Conservation (phyloP, 2,113 vertebrate species). For the Carassius gibelio region DNA sequence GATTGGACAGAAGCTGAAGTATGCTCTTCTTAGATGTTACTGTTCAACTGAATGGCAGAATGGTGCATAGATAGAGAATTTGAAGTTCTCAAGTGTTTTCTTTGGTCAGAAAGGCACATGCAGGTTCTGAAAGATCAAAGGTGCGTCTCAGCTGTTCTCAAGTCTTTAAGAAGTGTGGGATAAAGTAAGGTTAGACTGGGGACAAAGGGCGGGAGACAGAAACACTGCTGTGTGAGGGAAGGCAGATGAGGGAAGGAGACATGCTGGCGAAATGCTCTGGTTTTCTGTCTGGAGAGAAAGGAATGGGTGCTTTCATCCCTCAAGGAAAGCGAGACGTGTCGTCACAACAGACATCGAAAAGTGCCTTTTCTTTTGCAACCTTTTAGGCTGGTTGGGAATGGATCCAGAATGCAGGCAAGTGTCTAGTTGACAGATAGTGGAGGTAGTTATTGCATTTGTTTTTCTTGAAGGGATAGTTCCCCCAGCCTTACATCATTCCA, state of each 20-base stretch:
- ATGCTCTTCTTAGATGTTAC: slow-evolving; percentile 23
- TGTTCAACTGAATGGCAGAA: slow-evolving; percentile 24
- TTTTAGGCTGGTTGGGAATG: slow-evolving; percentile 33
- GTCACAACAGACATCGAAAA: slow-evolving; percentile 48
- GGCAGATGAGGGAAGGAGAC: slow-evolving; percentile 69
- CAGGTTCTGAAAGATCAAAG: slow-evolving; percentile 46
- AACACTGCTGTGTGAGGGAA: slow-evolving; percentile 73
- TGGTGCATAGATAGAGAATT: not conserved
- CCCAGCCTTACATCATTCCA: not conserved
- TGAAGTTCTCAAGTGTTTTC: not conserved
- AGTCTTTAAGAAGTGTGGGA: slow-evolving; percentile 42
- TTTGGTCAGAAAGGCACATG: slow-evolving; percentile 6
- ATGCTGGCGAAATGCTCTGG: slow-evolving; percentile 43
- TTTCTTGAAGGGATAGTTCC: slow-evolving; percentile 7
- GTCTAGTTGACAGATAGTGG: not conserved
- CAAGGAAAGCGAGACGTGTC: slow-evolving; percentile 28
- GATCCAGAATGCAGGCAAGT: slow-evolving; percentile 14
- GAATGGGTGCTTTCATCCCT: slow-evolving; percentile 28
- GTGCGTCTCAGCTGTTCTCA: slow-evolving; percentile 43
- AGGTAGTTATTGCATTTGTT: not conserved
- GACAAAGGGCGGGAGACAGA: slow-evolving; percentile 60
- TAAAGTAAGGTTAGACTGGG: slow-evolving; percentile 74
- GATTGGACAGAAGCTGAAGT: slow-evolving; percentile 34
- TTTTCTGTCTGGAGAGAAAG: slow-evolving; percentile 46
- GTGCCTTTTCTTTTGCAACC: slow-evolving; percentile 28